phyloP scores from a whole-genome alignment of 2,888 invertebrate species.

The Nomada goodeniana region DNA sequence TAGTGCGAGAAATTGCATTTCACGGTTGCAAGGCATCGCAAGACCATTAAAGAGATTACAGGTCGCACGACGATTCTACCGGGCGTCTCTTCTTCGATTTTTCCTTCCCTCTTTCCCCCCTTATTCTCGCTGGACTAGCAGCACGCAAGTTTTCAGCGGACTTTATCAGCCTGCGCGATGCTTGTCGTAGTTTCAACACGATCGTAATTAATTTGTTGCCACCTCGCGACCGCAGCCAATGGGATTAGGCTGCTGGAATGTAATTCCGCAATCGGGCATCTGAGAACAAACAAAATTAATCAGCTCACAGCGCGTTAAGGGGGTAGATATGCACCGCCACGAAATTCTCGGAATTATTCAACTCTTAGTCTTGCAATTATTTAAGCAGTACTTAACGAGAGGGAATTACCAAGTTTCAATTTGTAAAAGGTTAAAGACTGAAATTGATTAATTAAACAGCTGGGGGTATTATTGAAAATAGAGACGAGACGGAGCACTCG shows the following conservation, averaged over 20 bases:
- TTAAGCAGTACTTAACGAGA: too few relatives aligned
- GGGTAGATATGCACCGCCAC: neutral
- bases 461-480: too few relatives aligned
- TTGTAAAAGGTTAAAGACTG: neutral
- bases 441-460: neutral
- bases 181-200: slow-evolving; percentile 47
- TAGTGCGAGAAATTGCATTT: slow-evolving; percentile 17
- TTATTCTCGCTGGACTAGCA: neutral
- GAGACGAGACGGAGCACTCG: too few relatives aligned
- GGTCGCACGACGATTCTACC: slow-evolving; percentile 5
- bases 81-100: neutral
- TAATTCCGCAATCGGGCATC: slow-evolving; percentile 13
- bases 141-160: slow-evolving; percentile 27
- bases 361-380: neutral
- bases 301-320: neutral
- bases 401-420: too few relatives aligned
- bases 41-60: slow-evolving; percentile 27
- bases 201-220: slow-evolving; percentile 52
- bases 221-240: slow-evolving; percentile 15
- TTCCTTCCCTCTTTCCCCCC: neutral
- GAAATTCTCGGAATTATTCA: neutral
- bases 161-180: slow-evolving; percentile 25
- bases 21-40: slow-evolving; percentile 13
- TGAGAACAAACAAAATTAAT: slow-evolving; percentile 13
- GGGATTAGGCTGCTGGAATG: slow-evolving; percentile 17